A percentile compares a stretch with the other conserved stretches of the same genome.
Conservation (phyloP, 2,888 invertebrate species). For the Chrysomela aeneicollis region DNA sequence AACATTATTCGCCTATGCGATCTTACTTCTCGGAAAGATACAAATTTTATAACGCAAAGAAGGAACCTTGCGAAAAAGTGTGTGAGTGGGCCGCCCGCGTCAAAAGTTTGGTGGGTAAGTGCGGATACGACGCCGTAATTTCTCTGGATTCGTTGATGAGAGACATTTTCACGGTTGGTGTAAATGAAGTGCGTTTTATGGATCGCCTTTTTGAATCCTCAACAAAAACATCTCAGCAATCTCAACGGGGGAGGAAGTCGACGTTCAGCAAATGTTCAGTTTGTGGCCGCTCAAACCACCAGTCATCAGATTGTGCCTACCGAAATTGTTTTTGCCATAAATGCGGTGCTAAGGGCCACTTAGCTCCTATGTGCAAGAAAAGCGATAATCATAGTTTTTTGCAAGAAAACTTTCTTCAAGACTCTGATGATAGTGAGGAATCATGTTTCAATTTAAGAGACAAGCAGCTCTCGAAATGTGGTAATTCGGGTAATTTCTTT, state of each 20-base stretch:
- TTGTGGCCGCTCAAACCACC: background rate
- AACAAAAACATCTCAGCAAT: background rate
- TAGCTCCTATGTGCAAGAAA: background rate
- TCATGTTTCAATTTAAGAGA: constrained; percentile 1
- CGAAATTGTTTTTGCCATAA: constrained; percentile 2
- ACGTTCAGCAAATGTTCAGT: background rate
- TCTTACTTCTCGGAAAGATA: no score
- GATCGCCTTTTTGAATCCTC: no score
- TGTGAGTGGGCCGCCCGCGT: constrained; percentile 5
- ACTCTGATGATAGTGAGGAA: constrained; percentile 12
- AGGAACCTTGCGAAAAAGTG: background rate
- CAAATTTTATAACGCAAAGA: no score
- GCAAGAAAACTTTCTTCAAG: constrained; percentile 12
- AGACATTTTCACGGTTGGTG: constrained; percentile 4
- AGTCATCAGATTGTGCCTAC: constrained; percentile 2
- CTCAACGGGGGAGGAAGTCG: background rate
- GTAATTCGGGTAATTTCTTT: background rate
- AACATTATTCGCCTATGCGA: no score
- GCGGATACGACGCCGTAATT: background rate
- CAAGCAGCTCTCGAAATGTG: background rate
- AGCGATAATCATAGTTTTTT: constrained; percentile 4
- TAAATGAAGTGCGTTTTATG: constrained; percentile 1
- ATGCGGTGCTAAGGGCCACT: constrained; percentile 2
- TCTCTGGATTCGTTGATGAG: background rate
- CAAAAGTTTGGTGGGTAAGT: constrained; percentile 1